Base-by-base conservation (phyloP, 2,113 vertebrate species). In the Chaenogobius annularis region DNA sequence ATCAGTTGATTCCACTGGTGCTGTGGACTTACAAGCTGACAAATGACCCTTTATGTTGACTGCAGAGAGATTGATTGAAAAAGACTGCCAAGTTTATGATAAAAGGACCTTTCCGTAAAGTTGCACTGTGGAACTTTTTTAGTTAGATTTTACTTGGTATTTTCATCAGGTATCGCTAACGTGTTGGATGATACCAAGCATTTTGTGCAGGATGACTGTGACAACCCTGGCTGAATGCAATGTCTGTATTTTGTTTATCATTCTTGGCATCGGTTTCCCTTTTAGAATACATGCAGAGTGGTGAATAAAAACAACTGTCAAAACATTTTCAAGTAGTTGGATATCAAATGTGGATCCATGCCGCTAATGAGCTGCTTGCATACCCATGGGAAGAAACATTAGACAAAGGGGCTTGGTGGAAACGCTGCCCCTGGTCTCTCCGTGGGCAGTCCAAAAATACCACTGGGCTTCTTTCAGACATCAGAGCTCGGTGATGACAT, bases 401-500 rank as follows among this genome's bases (percentile, higher is more conserved):
- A 88, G 78, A 90, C 90, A 83, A 47, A 58, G 46, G 69, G 64
- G 20, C 43, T 66, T 66, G 81, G 83, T 78, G 79, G 86, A 85
- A 75, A 76, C 82, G 70, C 44, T 40, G 37, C 78, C 82, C 79
- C 67, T 17, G 55, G 72, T 62, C 65, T 85, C 86, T 84, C 88
- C 50, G 81, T 81, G 77, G 86, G 85, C 70, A 73, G 70, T 82
- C 77, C 79, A 66, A 85, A 91, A 90, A 92, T 91, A 91, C 88
- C 74, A 81, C 74, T 40, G 80, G 11, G 81, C 83, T 70, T 77
- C 81, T 79, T 90, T 92, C 87, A 86, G 80, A 92, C 84, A 86
- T 76, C 70, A 65, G 85, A 90, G 79, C 89, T 68, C 69, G 71
- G 81, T 79, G 83, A 87, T 90, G 91, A 92, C 88, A 90, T 80